Percentiles rank a stretch among this genome's conserved stretches.
Evolutionary conservation across 1,140 invertebrate genomes (phyloP).

Genomic region (Tribolium madens): DNA sequence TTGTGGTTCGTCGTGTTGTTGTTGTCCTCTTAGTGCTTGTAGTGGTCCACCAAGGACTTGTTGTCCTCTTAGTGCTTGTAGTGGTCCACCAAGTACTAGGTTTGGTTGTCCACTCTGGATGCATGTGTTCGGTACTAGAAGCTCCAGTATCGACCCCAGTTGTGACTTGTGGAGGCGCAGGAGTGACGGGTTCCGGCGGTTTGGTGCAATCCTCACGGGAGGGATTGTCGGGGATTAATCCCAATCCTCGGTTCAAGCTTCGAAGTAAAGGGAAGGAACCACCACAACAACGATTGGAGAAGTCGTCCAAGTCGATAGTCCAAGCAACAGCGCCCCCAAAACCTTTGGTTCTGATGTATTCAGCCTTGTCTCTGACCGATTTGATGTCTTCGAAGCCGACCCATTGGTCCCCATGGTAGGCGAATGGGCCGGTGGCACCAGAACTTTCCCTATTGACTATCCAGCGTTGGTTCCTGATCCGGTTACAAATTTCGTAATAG

Average conservation of each 20-base stretch:
- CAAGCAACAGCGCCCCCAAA: constrained; percentile 88
- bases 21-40: constrained; percentile 59
- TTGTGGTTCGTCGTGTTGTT: constrained; percentile 46
- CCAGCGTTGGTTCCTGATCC: constrained; percentile 74
- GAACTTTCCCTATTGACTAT: constrained; percentile 68
- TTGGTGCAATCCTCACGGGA: constrained; percentile 72
- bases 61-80: too few relatives aligned
- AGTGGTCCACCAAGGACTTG: constrained; percentile 49
- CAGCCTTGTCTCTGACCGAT: constrained; percentile 81
- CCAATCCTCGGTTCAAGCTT: constrained; percentile 79
- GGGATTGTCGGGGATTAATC: constrained; percentile 73
- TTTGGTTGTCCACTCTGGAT: constrained; percentile 55
- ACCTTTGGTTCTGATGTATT: constrained; percentile 77
- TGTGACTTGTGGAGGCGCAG: constrained; percentile 77
- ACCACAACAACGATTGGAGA: constrained; percentile 82
- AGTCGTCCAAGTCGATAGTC: constrained; percentile 94
- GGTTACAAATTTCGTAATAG: constrained; percentile 91
- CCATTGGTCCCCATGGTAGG: constrained; percentile 86
- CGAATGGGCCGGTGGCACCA: constrained; percentile 78
- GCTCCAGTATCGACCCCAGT: constrained; percentile 68
- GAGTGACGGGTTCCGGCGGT: constrained; percentile 77
- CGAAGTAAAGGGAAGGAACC: constrained; percentile 82
- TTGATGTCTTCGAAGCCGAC: constrained; percentile 88
- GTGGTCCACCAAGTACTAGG: constrained; percentile 11
- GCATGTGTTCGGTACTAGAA: constrained; percentile 36